Conservation (phyloP, 2,113 vertebrate genomes). For the Dicerorhinus sumatrensis region DNA sequence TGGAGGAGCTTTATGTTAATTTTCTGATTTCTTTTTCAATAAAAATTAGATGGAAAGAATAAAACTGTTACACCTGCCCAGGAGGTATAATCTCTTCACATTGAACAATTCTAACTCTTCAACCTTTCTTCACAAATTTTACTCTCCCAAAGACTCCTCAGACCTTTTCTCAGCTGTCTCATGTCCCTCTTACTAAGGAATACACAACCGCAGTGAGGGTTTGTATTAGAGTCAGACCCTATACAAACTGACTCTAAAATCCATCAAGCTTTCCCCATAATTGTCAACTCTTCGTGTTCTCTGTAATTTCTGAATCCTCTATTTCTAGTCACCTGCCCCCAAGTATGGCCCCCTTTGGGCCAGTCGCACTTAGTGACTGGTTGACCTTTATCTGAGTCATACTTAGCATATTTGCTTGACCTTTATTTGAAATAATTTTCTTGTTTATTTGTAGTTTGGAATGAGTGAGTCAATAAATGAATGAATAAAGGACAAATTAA, state of each 20-base stretch:
- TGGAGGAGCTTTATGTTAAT: neutral
- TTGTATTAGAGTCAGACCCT: neutral
- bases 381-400: neutral
- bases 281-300: neutral
- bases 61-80: neutral
- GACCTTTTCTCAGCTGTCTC: neutral
- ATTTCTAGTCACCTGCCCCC: neutral
- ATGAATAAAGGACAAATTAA: neutral
- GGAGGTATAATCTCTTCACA: neutral
- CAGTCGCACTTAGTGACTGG: neutral
- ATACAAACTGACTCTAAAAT: neutral
- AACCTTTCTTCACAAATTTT: neutral
- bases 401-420: neutral
- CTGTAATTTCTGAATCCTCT: neutral
- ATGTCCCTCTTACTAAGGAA: neutral
- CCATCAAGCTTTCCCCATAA: neutral
- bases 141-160: neutral
- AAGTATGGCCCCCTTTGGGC: neutral
- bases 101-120: neutral
- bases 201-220: neutral
- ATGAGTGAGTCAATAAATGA: neutral
- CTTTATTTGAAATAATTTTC: neutral
- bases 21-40: neutral
- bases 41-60: conserved; percentile 18
- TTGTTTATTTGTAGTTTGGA: neutral